Evolutionary conservation across 2,888 invertebrate species (phyloP).

Genomic region (Geophilus truncorum): DNA sequence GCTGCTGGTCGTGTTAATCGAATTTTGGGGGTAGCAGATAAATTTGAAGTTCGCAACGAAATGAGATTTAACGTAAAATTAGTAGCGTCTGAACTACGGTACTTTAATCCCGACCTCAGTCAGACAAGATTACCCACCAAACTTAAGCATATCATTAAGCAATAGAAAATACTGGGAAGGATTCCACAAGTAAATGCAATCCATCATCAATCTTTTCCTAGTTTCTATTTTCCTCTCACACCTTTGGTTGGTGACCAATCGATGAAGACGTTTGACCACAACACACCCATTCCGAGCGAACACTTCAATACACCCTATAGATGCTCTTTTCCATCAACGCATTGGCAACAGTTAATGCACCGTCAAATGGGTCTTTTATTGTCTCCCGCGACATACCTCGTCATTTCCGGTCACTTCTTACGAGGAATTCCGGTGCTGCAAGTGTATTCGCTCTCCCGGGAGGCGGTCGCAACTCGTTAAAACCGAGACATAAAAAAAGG

Average conservation of each 20-base stretch:
- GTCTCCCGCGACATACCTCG: constrained; percentile 9
- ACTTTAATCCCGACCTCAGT: too few species aligned
- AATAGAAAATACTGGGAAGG: too few species aligned
- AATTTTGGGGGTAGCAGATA: background rate
- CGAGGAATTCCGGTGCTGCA: constrained; percentile 3
- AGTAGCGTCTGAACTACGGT: too few species aligned
- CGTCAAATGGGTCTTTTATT: constrained; percentile 24
- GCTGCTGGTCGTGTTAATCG: background rate
- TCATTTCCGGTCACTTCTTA: constrained; percentile 27
- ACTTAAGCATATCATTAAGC: too few species aligned
- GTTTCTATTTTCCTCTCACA: background rate
- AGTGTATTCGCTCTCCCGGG: background rate
- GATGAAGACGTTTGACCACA: constrained; percentile 15
- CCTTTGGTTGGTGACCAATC: background rate
- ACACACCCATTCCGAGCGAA: background rate
- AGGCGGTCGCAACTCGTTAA: background rate
- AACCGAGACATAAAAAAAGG: background rate
- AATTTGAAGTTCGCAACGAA: too few species aligned
- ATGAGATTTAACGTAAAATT: too few species aligned
- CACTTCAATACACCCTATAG: constrained; percentile 3
- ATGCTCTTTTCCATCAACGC: constrained; percentile 25
- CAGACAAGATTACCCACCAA: too few species aligned
- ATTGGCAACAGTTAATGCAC: constrained; percentile 24
- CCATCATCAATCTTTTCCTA: background rate
- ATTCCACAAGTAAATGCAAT: too few species aligned